Base-by-base conservation (phyloP, 2,888 invertebrate species). In the Alcis repandata region DNA sequence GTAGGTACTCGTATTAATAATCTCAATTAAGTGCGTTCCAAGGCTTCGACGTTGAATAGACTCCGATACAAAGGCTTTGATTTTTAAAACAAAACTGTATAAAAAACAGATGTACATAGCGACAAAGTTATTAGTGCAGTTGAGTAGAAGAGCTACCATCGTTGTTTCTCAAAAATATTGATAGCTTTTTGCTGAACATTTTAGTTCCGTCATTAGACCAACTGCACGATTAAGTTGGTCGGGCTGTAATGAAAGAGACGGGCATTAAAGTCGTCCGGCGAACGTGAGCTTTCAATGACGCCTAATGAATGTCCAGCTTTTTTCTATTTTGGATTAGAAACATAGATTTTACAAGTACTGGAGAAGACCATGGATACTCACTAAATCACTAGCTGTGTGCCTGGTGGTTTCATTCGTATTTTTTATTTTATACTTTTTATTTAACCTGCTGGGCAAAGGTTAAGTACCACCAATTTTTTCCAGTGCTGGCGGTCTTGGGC, bases 261-360 rank as follows among this genome's bases (percentile, higher is more conserved):
- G 73, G 77, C 79, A 80, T 82, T 82, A 82, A 83, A 83, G 79
- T 70, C 76, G 73, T 49, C 76, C 80, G 82, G 79, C 51, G 63
- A 63, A n/a, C 63, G 64, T 84, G 84, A 86, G 90, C 91, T 87
- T 91, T 91, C 91, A 91, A 90, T 91, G 85, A 82, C 78, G 82
- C 75, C 89, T 91, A 91, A 92, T 91, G 92, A 92, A 91, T 84
- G 84, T 80, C 72, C 61, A 68, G 61, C 71, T 78, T 85, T 85
- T 80, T 84, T 79, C 80, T 76, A 81, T 79, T 82, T 73, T 75
- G 60, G 73, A 69, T 67, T 67, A 67, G 60, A 17, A 52, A 4
- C 45, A 38, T 17, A 53, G 49, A 61, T 72, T 75, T 67, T 57
- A 0, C 1, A 0, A n/a, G 4, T 6, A 48, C 49, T 78, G 78